phyloP scores from a whole-genome alignment of 2,888 invertebrate species.

The Entomobrya proxima region DNA sequence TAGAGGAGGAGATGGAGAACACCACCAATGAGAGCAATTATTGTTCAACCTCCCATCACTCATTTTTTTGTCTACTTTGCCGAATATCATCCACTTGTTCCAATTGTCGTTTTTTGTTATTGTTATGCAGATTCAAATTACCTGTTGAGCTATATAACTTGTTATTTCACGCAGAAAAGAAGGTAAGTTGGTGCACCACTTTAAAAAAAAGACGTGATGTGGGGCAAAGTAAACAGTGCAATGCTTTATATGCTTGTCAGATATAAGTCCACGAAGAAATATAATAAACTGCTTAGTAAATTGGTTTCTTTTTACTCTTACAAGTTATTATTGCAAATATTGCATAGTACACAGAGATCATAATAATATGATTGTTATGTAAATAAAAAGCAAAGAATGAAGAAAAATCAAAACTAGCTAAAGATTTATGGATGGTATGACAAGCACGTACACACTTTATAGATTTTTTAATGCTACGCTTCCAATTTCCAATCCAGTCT shows the following conservation, averaged over 20 bases:
- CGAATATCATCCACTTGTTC: no score
- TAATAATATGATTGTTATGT: not conserved
- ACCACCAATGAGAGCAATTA: not conserved
- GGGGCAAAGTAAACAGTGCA: slow-evolving; percentile 1
- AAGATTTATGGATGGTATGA: not conserved
- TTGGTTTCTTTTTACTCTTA: not conserved
- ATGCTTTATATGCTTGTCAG: no score
- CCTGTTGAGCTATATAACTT: not conserved
- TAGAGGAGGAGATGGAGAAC: not conserved
- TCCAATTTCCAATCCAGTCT: slow-evolving; percentile 18
- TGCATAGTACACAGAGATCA: no score
- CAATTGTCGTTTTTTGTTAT: not conserved
- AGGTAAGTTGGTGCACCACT: no score
- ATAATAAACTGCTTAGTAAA: no score
- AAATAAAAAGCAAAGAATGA: not conserved
- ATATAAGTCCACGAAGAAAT: no score
- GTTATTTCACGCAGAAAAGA: not conserved
- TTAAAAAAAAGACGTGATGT: not conserved
- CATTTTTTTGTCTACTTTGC: not conserved
- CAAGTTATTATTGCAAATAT: not conserved
- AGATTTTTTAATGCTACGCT: not conserved
- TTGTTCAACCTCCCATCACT: not conserved
- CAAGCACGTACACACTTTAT: slow-evolving; percentile 14
- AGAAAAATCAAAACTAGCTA: not conserved
- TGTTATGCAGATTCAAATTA: not conserved